A percentile compares a stretch with the other conserved stretches of the same genome.
These are phyloP conservation scores for Drosophila pegasa DNA, from an alignment of 2,888 invertebrate genomes.

Conservation along the genomic window DNA sequence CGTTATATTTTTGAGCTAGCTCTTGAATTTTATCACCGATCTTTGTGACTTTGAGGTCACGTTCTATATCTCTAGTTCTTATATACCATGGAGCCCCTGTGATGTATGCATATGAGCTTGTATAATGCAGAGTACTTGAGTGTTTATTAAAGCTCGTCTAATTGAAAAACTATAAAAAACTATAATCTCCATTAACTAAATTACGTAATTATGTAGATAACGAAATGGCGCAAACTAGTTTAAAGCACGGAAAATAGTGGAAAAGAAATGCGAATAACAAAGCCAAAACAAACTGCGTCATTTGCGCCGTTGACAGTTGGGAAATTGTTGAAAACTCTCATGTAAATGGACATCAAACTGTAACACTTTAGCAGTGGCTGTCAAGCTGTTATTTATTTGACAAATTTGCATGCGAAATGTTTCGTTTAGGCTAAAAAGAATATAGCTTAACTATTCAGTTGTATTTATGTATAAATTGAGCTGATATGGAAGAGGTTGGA, in stretches of 20 bases:
- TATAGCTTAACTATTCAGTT: too few species aligned
- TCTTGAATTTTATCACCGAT: too few species aligned
- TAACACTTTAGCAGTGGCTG: not conserved
- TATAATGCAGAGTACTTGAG: not conserved
- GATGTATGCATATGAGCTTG: not conserved
- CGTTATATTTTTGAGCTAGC: too few species aligned
- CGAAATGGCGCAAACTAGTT: not conserved
- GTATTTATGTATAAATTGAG: too few species aligned
- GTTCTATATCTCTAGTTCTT: too few species aligned
- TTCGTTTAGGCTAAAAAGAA: too few species aligned
- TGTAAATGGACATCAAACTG: not conserved
- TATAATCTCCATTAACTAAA: not conserved
- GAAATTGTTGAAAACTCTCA: not conserved
- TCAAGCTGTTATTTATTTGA: not conserved
- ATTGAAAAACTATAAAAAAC: slow-evolving; percentile 7
- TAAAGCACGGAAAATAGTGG: slow-evolving; percentile 1
- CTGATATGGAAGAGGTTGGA: too few species aligned
- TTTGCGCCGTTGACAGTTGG: not conserved
- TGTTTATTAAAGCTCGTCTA: not conserved
- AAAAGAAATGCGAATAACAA: not conserved
- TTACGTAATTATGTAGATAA: slow-evolving; percentile 2
- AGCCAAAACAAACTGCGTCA: not conserved
- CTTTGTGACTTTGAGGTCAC: too few species aligned
- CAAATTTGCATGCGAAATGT: not conserved
- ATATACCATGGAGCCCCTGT: too few species aligned